Conservation (phyloP, 2,797 vertebrate genomes). For the Pseudomugil gertrudae region DNA sequence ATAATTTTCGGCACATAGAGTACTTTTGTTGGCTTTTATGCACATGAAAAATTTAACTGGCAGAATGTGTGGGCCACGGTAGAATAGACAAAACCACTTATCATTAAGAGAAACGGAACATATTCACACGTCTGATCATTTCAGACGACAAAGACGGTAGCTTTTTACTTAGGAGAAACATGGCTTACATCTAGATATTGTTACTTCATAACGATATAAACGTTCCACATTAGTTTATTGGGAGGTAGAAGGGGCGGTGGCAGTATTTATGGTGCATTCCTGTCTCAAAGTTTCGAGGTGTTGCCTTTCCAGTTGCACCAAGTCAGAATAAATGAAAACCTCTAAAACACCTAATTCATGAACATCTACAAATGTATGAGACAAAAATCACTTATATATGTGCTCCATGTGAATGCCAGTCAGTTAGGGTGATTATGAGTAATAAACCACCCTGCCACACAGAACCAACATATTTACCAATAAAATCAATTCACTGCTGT, state of each 20-base stretch:
- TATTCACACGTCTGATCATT: neutral
- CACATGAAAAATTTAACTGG: constrained; percentile 15
- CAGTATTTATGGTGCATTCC: no score
- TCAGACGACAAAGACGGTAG: neutral
- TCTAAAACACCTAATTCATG: no score
- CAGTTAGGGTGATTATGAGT: no score
- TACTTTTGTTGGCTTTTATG: constrained; percentile 25
- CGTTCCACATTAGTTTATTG: neutral
- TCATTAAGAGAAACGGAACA: constrained; percentile 14
- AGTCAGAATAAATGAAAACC: no score
- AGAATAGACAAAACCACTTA: constrained; percentile 1
- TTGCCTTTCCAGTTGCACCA: no score
- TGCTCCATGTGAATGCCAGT: no score
- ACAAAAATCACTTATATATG: no score
- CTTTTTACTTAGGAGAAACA: neutral
- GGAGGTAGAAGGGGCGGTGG: neutral
- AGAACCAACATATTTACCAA: no score
- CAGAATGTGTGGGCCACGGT: neutral
- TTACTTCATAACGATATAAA: neutral
- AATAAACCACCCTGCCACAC: no score
- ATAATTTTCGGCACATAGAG: constrained; percentile 33
- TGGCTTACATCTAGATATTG: neutral
- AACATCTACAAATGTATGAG: no score
- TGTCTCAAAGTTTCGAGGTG: no score
- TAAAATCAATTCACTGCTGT: no score